Evolutionary conservation across 2,113 vertebrate genomes (phyloP).

Genomic region (Siniperca chuatsi): DNA sequence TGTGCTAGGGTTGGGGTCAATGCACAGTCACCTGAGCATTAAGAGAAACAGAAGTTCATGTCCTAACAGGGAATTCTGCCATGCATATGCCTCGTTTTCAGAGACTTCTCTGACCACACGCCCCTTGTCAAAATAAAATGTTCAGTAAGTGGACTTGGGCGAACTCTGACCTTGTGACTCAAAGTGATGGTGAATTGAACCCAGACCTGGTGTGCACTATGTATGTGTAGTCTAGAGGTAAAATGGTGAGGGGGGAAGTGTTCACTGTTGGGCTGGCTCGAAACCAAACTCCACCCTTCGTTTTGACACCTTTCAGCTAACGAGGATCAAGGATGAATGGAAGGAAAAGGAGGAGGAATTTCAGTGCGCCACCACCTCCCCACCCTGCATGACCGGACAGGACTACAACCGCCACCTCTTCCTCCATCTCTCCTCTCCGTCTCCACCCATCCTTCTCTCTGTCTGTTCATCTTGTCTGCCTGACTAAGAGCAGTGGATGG

Average conservation of each 20-base stretch:
- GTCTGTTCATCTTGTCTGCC: constrained; percentile 86
- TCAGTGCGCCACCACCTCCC: constrained; percentile 85
- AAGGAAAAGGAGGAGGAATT: constrained; percentile 84
- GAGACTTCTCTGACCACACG: not conserved
- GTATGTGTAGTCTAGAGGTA: constrained; percentile 70
- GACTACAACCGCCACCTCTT: constrained; percentile 63
- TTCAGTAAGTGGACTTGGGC: not conserved
- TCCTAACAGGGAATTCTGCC: not conserved
- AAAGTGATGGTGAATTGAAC: constrained; percentile 57
- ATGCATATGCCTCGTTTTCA: not conserved
- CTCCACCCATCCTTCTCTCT: constrained; percentile 83
- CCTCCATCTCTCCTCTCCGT: constrained; percentile 67
- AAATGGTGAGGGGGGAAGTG: constrained; percentile 74
- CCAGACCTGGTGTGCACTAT: constrained; percentile 66
- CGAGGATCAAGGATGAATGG: constrained; percentile 91
- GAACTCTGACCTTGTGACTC: constrained; percentile 10
- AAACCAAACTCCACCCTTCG: constrained; percentile 99
- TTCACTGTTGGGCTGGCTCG: constrained; percentile 85
- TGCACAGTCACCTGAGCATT: constrained; percentile 33
- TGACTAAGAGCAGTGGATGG: constrained; percentile 85
- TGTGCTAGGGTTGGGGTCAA: constrained; percentile 65
- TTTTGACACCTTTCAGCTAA: constrained; percentile 99
- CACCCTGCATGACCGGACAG: constrained; percentile 80
- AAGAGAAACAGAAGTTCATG: not conserved
- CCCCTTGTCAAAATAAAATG: not conserved